These are phyloP conservation scores for Ophthalmotilapia sp. DNA, from an alignment of 2,113 vertebrate species.

Conservation along the genomic window DNA sequence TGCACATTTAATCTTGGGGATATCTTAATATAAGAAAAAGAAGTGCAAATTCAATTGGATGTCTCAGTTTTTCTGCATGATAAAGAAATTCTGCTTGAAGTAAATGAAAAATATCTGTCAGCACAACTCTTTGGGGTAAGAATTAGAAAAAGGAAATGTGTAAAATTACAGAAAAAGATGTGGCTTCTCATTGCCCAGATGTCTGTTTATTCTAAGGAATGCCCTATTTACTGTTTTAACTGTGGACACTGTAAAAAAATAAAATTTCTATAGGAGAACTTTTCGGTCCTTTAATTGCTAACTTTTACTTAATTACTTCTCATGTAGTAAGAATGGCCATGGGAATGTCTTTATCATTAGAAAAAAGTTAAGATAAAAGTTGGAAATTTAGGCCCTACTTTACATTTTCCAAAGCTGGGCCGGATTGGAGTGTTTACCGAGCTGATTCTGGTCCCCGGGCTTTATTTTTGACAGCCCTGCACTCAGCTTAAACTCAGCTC, in stretches of 20 bases:
- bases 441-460: neutral
- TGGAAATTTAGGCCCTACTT: rapidly evolving
- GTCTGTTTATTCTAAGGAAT: neutral
- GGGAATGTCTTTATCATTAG: neutral
- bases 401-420: neutral
- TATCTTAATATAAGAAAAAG: neutral
- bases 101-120: neutral
- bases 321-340: neutral
- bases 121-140: neutral
- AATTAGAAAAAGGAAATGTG: neutral
- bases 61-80: neutral
- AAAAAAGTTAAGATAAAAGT: neutral
- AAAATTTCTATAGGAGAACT: neutral
- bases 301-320: neutral
- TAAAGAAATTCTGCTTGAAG: neutral
- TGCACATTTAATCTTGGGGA: neutral
- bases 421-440: neutral
- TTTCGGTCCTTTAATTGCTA: rapidly evolving
- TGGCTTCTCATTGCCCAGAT: neutral
- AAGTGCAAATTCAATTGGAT: neutral
- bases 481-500: neutral
- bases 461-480: neutral
- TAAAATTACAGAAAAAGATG: neutral
- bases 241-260: neutral
- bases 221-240: neutral